Percentiles rank a stretch among this genome's conserved stretches.
phyloP scores from a whole-genome alignment of 2,113 vertebrate genomes.

The Alectura lathami region DNA sequence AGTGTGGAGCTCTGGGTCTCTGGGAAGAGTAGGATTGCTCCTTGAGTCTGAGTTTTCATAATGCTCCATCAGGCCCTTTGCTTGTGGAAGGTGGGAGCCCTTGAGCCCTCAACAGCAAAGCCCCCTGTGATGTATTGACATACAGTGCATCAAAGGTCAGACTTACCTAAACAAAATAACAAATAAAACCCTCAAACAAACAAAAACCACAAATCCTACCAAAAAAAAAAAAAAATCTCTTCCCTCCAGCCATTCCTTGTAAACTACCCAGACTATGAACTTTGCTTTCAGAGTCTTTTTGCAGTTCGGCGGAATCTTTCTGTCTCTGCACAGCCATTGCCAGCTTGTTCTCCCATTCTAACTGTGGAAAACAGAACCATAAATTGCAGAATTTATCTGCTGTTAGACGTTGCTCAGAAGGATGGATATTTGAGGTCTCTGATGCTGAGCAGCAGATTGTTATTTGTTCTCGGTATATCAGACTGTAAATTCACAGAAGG shows the following conservation, averaged over 20 bases:
- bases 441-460: not conserved
- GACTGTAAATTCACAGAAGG: slow-evolving; percentile 32
- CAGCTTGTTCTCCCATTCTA: not conserved
- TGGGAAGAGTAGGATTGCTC: not conserved
- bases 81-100: not conserved
- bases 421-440: not conserved
- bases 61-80: not conserved
- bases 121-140: not conserved
- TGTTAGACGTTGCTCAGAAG: slow-evolving; percentile 24
- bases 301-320: not conserved
- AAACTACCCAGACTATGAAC: not conserved
- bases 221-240: not conserved
- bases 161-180: not conserved
- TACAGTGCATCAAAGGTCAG: not conserved
- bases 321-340: not conserved
- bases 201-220: not conserved
- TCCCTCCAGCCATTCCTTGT: not conserved
- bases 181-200: not conserved
- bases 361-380: slow-evolving; percentile 22
- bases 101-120: not conserved
- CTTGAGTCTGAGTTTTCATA: not conserved
- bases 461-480: slow-evolving; percentile 29
- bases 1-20: not conserved
- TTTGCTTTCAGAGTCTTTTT: not conserved
- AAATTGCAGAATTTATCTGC: not conserved